Evolutionary conservation across 2,888 invertebrate genomes (phyloP), one percentile per base, ranked within the genome.

Genomic region (Xanthia togata): DNA sequence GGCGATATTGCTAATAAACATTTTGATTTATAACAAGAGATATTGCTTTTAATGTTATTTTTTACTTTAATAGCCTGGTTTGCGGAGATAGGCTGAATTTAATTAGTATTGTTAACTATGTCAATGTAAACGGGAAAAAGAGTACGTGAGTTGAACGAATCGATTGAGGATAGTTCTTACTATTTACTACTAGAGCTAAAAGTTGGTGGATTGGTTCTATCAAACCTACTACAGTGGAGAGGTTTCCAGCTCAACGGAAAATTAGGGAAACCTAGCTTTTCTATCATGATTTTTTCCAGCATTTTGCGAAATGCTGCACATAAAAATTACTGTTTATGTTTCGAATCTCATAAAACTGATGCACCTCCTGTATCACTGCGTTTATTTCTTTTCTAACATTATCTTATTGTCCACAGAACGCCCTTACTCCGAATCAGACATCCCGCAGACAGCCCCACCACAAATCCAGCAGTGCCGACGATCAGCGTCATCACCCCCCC

Each of bases 401-500:
- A 12, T 8, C 23, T 55, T 60, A 1, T 84, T 78, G 78, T 89
- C 63, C 73, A 76, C 94, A 96, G 96, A 96, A 73, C 96, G 96
- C 20, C 96, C 96, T 0, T 96, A 93, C 89, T 96, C 96, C 55
- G 96, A 96, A 77, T 96, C 96, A 0, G 96, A 96, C 82, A 87
- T 94, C 78, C 91, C 92, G 44, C 91, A 93, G 31, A 93, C 92
- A 35, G 82, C 91, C 0, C 89, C 92, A 1, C 88, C 92, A 3
- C 91, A 92, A 31, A 88, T 89, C 0, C 91, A 91, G 23, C 93
- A 93, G 69, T 93, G 93, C 83, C 92, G 95, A 3, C 91, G 93
- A 57, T 96, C 96, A 9, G 96, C 96, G 0, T 94, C 95, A 1
- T 94, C 95, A 0, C 95, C 96, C 0, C 96, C 96, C 0, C 91